Evolutionary conservation across 2,888 invertebrate genomes (phyloP).

Genomic region (Latheticus oryzae): DNA sequence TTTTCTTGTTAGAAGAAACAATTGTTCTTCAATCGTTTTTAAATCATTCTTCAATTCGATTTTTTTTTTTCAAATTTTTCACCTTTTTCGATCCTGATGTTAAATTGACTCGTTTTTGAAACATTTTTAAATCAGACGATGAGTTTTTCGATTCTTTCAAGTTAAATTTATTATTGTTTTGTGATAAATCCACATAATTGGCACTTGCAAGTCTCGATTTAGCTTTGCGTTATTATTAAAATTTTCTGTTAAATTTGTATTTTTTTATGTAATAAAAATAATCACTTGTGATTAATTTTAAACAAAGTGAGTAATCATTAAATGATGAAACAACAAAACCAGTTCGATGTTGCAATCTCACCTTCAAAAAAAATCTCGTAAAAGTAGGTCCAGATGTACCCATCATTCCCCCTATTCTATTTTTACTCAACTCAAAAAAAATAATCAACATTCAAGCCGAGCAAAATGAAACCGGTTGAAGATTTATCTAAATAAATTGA

Average conservation of each 20-base stretch:
- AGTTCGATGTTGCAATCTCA: no score
- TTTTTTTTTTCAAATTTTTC: neutral
- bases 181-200: slow-evolving; percentile 3
- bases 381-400: no score
- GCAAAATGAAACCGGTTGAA: slow-evolving; percentile 30
- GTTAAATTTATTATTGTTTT: neutral
- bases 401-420: no score
- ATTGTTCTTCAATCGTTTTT: slow-evolving; percentile 28
- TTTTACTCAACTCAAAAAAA: no score
- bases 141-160: slow-evolving; percentile 3
- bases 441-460: neutral
- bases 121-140: slow-evolving; percentile 1
- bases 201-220: slow-evolving; percentile 17
- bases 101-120: slow-evolving; percentile 2
- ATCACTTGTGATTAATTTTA: no score
- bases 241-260: no score
- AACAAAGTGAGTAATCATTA: no score
- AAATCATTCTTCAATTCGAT: slow-evolving; percentile 22
- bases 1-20: slow-evolving; percentile 5
- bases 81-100: neutral
- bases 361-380: no score
- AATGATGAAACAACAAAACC: no score
- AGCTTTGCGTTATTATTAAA: no score
- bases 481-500: no score
- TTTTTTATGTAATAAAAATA: no score